phyloP scores from a whole-genome alignment of 2,113 vertebrate species.

The Scalopus aquaticus region DNA sequence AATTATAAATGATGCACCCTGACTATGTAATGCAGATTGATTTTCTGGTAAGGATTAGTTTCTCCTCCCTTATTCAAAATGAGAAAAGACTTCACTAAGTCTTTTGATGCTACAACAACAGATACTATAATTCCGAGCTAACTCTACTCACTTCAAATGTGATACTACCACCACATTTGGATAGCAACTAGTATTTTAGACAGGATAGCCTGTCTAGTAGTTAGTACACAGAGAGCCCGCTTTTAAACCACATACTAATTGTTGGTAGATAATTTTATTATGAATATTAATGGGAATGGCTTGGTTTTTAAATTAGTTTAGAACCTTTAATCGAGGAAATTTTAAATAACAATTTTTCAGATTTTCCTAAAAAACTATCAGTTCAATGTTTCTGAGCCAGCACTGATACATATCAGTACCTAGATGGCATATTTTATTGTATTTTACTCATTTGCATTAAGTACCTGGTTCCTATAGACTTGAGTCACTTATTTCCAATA shows the following conservation, averaged over 20 bases:
- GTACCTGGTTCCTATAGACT: neutral
- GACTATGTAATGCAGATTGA: neutral
- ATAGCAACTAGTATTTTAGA: neutral
- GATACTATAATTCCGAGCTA: slow-evolving; percentile 12
- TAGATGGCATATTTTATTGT: neutral
- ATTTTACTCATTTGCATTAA: slow-evolving; percentile 20
- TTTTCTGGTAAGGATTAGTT: slow-evolving; percentile 1
- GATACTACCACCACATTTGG: neutral
- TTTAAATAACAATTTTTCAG: slow-evolving; percentile 18
- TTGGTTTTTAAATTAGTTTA: neutral
- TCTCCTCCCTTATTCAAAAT: slow-evolving; percentile 4
- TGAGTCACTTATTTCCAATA: neutral
- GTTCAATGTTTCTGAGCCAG: neutral
- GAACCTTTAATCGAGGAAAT: neutral
- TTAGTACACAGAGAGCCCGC: neutral
- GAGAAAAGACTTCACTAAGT: neutral
- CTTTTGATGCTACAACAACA: neutral
- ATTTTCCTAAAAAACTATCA: neutral
- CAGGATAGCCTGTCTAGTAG: neutral
- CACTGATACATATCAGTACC: neutral
- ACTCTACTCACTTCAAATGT: neutral
- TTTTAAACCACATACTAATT: slow-evolving; percentile 19
- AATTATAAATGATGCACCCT: slow-evolving; percentile 23
- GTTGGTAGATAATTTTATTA: slow-evolving; percentile 47
- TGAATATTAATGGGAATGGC: neutral